Evolutionary conservation across 2,113 vertebrate species (phyloP), one percentile per base, ranked within the genome.

Genomic region (Epinephelus cyanopodus): DNA sequence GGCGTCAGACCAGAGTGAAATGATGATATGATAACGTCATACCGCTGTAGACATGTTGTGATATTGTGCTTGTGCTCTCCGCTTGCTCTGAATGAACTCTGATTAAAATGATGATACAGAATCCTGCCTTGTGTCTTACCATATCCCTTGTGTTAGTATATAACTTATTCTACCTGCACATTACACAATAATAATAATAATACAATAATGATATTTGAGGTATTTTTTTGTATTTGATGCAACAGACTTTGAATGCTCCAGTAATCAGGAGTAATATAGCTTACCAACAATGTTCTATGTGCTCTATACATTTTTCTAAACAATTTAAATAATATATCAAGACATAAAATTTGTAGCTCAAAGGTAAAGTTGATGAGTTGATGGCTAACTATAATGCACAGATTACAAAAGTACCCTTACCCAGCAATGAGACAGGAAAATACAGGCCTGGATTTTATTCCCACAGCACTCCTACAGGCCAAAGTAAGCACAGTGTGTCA

Each of bases 61-160:
- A 96, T 96, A 93, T 96, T 85, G 96, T 97, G 96, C 95, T 97
- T 96, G 95, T 97, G 95, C 95, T 95, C 93, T 97, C 94, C 95
- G 97, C 96, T 97, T 97, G 97, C 96, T 96, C 93, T 92, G 92
- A 94, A 95, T 95, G 92, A 96, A 95, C 94, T 85, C 75, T 91
- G 89, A 97, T 95, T 96, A 98, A 98, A 97, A 84, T 77, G 67
- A 82, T 77, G 79, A 90, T 87, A 84, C 21, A 25, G 58, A 89
- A 61, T 23, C 56, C 17, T 42, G 71, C 66, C 57, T 58, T 56
- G 14, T 87, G 67, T 68, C 33, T 80, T 73, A 25, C 68, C 91
- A 27, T 3, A 23, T 80, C n/a, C 9, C 14, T 73, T 62, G 8
- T 53, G 15, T 56, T 42, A 54, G 5, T 6, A 4, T 19, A 52